These are phyloP conservation scores for Halichoerus grypus DNA, from an alignment of 2,113 vertebrate species.

Conservation along the genomic window DNA sequence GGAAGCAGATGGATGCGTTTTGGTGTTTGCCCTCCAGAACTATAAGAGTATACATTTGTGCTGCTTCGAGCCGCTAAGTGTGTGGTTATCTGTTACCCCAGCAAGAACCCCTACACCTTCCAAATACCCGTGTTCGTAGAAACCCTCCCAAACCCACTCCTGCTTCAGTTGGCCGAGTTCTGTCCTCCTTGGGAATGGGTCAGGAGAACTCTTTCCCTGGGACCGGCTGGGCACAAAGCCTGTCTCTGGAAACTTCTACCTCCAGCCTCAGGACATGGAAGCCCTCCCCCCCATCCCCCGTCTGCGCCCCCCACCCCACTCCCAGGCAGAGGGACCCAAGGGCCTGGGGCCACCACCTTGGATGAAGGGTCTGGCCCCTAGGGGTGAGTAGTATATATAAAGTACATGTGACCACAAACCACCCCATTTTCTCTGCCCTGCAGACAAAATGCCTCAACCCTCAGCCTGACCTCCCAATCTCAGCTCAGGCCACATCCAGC, in stretches of 20 bases:
- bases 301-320: too few relatives aligned
- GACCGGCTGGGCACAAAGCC: background rate
- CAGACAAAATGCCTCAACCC: background rate
- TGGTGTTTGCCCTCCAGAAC: background rate
- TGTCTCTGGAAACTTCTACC: background rate
- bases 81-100: background rate
- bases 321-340: background rate
- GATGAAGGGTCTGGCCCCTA: background rate
- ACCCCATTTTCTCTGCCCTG: background rate
- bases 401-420: background rate
- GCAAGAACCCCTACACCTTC: accelerated
- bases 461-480: background rate
- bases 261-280: background rate
- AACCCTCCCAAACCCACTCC: background rate
- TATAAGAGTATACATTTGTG: accelerated
- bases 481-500: background rate
- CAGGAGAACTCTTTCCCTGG: background rate
- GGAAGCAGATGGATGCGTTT: accelerated
- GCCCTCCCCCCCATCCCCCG: too few relatives aligned
- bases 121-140: accelerated
- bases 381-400: too few relatives aligned
- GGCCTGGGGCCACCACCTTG: background rate
- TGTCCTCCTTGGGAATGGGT: too few relatives aligned
- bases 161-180: accelerated
- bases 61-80: accelerated